Evolutionary conservation across 2,113 vertebrate species (phyloP), one percentile per base, ranked within the genome.

Genomic region (Caloenas nicobarica): DNA sequence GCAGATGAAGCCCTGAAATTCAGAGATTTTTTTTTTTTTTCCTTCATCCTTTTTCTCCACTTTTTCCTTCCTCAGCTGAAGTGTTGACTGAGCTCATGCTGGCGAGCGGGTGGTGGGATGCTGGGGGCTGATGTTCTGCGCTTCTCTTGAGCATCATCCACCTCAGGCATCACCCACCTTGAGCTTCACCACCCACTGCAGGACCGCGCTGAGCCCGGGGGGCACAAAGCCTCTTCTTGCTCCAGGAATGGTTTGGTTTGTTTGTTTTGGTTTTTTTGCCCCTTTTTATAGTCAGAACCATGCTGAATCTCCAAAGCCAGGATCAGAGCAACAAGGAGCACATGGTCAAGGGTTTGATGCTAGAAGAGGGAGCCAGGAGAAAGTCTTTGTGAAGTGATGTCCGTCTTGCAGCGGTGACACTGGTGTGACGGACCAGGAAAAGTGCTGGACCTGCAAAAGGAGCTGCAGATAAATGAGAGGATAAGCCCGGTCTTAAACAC

Each of bases 1-100:
- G 95, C 71, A 31, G 91, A 83, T 3, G 40, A 82, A 93, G 93
- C 68, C 34, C 48, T 81, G 93, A 46, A 81, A 91, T 88, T 79
- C 88, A 77, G 80, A 90, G 24, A 71, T 28, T 13, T 19, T 38
- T 57, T 21, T 10, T 7, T 25, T 53, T 50, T 42, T 31, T 6
- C 6, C 11, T 29, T 16, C 21, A 3, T 53, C 9, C 23, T 36
- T 79, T 78, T 81, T 68, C 62, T 69, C 14, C 0, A 2, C 8
- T 61, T 93, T 83, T 61, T 61, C 10, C 1, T 51, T 78, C 26
- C 58, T 23, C 4, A 0, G 40, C 29, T 58, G 72, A 69, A 54
- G 54, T 1, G 0, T 25, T 50, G 78, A 9, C 64, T 50, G 57
- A 44, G 74, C 51, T 64, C 3, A 3, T 29, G 64, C 34, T 6